phyloP scores from a whole-genome alignment of 2,888 invertebrate species.

The Diarsia brunnea region DNA sequence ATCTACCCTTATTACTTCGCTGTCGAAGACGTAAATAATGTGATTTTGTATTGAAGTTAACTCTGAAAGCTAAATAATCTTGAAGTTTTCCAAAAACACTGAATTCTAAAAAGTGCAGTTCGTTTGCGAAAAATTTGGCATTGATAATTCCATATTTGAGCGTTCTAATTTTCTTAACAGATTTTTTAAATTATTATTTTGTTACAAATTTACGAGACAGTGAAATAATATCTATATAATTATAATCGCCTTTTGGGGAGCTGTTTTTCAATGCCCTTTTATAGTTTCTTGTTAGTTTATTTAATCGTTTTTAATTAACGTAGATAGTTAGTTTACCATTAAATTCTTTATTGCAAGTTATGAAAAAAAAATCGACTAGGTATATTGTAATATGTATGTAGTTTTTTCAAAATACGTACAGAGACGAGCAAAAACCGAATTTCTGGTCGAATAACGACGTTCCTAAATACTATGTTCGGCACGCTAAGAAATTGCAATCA shows the following conservation, averaged over 20 bases:
- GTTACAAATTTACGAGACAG: not conserved
- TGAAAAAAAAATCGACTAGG: no score
- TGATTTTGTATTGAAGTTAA: conserved; percentile 40
- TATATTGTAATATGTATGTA: no score
- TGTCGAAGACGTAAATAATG: conserved; percentile 59
- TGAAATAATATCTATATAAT: not conserved
- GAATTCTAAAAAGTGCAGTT: not conserved
- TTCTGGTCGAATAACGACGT: not conserved
- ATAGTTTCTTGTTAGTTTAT: no score
- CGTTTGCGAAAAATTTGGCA: not conserved
- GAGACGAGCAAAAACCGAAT: not conserved
- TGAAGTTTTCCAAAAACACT: not conserved
- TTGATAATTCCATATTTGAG: no score
- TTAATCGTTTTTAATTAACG: no score
- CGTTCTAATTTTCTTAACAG: not conserved
- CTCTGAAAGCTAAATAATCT: not conserved
- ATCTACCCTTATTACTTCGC: conserved; percentile 57
- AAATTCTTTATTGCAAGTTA: no score
- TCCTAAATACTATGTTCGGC: not conserved
- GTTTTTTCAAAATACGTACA: not conserved
- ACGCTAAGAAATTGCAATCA: not conserved
- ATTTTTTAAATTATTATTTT: not conserved
- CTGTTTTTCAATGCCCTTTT: no score
- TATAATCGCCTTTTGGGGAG: no score
- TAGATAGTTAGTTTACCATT: no score